Evolutionary conservation across 2,888 invertebrate genomes (phyloP).

Genomic region (Ophioninae sp.): DNA sequence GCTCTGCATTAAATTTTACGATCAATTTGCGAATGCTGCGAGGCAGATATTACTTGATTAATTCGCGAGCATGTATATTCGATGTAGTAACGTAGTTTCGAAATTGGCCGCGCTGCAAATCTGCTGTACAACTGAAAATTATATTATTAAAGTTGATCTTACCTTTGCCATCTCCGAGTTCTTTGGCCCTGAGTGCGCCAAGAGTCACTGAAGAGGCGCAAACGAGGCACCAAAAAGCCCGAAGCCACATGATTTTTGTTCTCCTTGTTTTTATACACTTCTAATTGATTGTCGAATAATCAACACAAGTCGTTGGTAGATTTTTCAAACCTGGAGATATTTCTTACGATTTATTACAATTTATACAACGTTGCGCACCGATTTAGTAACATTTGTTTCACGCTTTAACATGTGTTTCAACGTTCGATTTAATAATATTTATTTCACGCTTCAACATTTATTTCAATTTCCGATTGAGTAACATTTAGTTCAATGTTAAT

Average conservation of each 20-base stretch:
- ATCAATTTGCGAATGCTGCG: constrained; percentile 44
- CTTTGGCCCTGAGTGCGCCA: constrained; percentile 76
- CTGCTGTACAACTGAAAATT: constrained; percentile 22
- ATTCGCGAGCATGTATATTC: constrained; percentile 34
- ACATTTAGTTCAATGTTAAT: constrained; percentile 17
- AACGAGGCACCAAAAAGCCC: constrained; percentile 76
- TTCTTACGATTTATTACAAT: too few relatives aligned
- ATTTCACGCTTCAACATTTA: background rate
- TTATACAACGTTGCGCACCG: too few relatives aligned
- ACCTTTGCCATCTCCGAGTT: constrained; percentile 78
- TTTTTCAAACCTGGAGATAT: background rate
- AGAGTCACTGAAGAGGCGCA: constrained; percentile 75
- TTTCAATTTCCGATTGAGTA: constrained; percentile 1
- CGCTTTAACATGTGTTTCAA: too few relatives aligned
- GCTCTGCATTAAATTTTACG: constrained; percentile 24
- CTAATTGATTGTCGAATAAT: constrained; percentile 2
- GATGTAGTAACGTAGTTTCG: constrained; percentile 51
- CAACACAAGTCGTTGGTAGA: background rate
- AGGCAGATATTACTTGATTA: constrained; percentile 19
- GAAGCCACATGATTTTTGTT: constrained; percentile 72
- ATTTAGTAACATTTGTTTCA: too few relatives aligned
- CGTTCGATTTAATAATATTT: background rate
- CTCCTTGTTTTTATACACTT: constrained; percentile 31
- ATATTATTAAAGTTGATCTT: constrained; percentile 61
- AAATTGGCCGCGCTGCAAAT: constrained; percentile 18